A percentile compares a stretch with the other conserved stretches of the same genome.
These are phyloP conservation scores for Aradophagus sp. DNA, from an alignment of 1,140 invertebrate genomes.

Conservation along the genomic window DNA sequence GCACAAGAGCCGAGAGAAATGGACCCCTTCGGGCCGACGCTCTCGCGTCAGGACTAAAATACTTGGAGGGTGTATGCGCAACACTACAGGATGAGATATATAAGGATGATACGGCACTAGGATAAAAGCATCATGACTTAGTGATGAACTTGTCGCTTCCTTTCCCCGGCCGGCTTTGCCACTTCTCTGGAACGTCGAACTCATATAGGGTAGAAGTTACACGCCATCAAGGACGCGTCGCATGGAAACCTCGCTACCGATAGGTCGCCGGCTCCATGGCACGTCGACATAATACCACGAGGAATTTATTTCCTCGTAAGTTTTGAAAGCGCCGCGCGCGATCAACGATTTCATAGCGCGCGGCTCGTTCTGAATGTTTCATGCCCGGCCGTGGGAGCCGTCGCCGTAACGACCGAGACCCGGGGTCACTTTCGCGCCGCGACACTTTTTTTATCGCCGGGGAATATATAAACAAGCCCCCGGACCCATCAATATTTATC, in stretches of 20 bases:
- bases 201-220: constrained; percentile 43
- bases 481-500: too few relatives aligned
- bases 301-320: too few relatives aligned
- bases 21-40: constrained; percentile 4
- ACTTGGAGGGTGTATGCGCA: constrained; percentile 40
- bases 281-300: constrained; percentile 45
- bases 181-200: constrained; percentile 48
- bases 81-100: constrained; percentile 44
- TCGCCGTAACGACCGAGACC: too few relatives aligned
- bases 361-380: too few relatives aligned
- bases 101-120: constrained; percentile 59
- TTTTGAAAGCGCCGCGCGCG: too few relatives aligned
- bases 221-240: constrained; percentile 23
- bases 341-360: too few relatives aligned
- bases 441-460: too few relatives aligned
- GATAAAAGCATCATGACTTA: constrained; percentile 74
- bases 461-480: too few relatives aligned
- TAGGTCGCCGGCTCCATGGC: constrained; percentile 37
- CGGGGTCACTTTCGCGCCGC: too few relatives aligned
- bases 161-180: constrained; percentile 52
- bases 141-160: constrained; percentile 65
- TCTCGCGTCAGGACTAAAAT: constrained; percentile 39
- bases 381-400: too few relatives aligned
- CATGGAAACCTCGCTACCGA: constrained; percentile 43
- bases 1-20: constrained; percentile 38